Evolutionary conservation across 2,888 invertebrate species (phyloP), one percentile per base, ranked within the genome.

Genomic region (Germaria angustata): DNA sequence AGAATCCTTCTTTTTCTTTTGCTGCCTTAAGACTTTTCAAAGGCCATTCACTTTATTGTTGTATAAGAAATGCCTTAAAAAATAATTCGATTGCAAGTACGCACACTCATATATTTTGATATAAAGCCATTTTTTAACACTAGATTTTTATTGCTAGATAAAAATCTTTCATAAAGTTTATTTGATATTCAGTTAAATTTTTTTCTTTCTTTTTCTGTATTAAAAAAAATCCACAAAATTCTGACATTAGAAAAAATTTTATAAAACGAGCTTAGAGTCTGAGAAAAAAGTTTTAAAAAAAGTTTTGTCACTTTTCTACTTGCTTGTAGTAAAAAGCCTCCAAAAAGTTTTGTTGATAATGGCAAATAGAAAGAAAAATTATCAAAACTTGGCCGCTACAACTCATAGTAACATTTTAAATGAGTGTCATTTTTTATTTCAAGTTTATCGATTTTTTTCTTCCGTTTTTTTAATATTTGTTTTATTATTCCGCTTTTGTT

Each of bases 371-470:
- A 11, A 24, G 20, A 49, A 61, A 69, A 82, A 44, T 79, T 63
- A 46, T 82, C n/a, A n/a, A n/a, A 5, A 28, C 6, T 82, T 71
- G 75, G 44, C 61, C 69, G 53, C 24, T 69, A 69, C 61, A 61
- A 77, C 72, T 72, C 59, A 15, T 2, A 49, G 6, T 36, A 53
- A 46, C 68, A 82, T 32, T 34, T 61, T 44, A 53, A 63, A 66
- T 22, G 44, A 61, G 28, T 75, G 65, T 71, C 75, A 76, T 82
- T 59, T 32, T 22, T 17, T 61, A 39, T 71, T 65, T 46, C n/a
- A 34, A 17, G 13, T 17, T 44, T 46, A 57, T 69, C 53, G 63
- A 34, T 73, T 78, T 69, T 51, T 44, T 55, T 73, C 53, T 44
- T 11, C n/a, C 6, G 0, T 39, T n/a, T 34, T 32, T 34, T 51